Evolutionary conservation across 2,797 vertebrate genomes (phyloP).

Genomic region (Acanthopagrus latus): DNA sequence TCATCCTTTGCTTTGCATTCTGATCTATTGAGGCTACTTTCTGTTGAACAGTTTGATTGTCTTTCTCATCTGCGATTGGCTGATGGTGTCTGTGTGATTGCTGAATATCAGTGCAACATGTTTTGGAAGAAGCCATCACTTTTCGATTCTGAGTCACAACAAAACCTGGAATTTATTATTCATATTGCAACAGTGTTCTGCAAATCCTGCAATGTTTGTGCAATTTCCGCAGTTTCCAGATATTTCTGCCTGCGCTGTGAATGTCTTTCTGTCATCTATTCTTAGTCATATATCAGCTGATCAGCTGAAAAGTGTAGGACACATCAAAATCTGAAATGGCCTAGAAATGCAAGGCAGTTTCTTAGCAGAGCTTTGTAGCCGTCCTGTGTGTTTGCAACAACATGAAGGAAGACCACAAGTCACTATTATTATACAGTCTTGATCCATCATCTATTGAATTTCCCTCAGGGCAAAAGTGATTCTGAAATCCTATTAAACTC

Average conservation of each 20-base stretch:
- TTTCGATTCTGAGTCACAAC: slow-evolving; percentile 9
- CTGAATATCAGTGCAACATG: neutral
- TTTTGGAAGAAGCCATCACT: neutral
- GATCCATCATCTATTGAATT: slow-evolving; percentile 61
- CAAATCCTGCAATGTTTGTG: slow-evolving; percentile 22
- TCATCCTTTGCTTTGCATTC: neutral
- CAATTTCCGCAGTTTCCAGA: slow-evolving; percentile 24
- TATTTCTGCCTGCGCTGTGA: slow-evolving; percentile 8
- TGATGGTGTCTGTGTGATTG: neutral
- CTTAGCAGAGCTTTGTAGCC: slow-evolving; percentile 13
- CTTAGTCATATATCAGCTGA: slow-evolving; percentile 44
- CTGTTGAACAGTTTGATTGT: too few relatives aligned
- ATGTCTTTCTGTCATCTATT: slow-evolving; percentile 36
- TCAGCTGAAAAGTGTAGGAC: slow-evolving; percentile 18
- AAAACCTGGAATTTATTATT: slow-evolving; percentile 49
- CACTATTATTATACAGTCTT: slow-evolving; percentile 35
- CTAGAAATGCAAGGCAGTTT: slow-evolving; percentile 31
- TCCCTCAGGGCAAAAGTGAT: slow-evolving; percentile 38
- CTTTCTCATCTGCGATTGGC: neutral
- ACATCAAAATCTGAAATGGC: slow-evolving; percentile 48
- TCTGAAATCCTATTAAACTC: slow-evolving; percentile 57
- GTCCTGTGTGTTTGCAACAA: slow-evolving; percentile 11
- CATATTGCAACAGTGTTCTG: slow-evolving; percentile 23
- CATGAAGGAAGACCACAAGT: slow-evolving; percentile 33
- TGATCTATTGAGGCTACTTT: neutral